Base-by-base conservation (phyloP, 2,113 vertebrate species). In the Lampris incognitus region DNA sequence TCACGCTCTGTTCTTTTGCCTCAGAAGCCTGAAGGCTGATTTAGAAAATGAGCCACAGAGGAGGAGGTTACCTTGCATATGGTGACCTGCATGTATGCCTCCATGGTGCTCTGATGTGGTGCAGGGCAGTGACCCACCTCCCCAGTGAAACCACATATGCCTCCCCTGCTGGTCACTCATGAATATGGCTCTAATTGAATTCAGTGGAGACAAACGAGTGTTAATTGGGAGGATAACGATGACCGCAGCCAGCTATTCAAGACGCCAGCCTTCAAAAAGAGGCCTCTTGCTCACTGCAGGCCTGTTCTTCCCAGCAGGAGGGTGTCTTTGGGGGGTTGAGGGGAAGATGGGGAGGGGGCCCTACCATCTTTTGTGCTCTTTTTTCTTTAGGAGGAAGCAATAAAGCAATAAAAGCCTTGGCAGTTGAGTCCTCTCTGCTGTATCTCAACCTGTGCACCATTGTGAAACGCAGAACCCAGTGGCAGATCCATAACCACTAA, bases 181-280 rank as follows among this genome's bases (percentile, higher is more conserved):
- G 81, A 90, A 91, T 92, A 85, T 85, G 81, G 50, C 85, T 76
- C 88, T 94, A 94, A 94, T 94, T 93, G 87, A 93, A 94, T 93
- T 92, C 87, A 86, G 70, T 13, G 83, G 80, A 89, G 88, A 93
- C 92, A 92, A 93, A 91, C 76, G 58, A 84, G 89, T 90, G 91
- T 92, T 93, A 93, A 94, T 93, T 92, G 92, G 90, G 86, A 91
- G 87, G 87, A 89, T 91, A 92, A 91, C 84, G 88, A 92, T 77
- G 85, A 89, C 77, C 40, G 52, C 61, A 10, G 82, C 74, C 78
- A 64, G 76, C 85, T 84, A 86, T 90, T 90, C 89, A 86, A 24
- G 68, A 76, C 66, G 65, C 58, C 9, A 8, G 65, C 63, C 88
- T 76, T 76, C 58, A 89, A 71, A 86, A 81, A 42, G 79, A 39